These are phyloP conservation scores for Haliclona indistincta DNA, from an alignment of 37 sponge, comb jelly and placozoan genomes.

Conservation along the genomic window DNA sequence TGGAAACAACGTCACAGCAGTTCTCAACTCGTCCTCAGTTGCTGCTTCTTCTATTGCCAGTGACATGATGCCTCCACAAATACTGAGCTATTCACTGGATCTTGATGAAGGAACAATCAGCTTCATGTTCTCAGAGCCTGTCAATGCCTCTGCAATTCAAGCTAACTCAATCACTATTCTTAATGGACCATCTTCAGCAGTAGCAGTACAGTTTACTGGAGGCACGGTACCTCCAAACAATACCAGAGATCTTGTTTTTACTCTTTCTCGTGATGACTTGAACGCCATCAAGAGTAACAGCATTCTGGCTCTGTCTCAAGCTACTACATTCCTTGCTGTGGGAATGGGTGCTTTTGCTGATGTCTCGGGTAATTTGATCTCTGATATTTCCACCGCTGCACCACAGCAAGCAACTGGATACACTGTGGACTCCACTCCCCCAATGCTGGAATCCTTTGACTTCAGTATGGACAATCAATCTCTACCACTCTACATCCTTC, in stretches of 20 bases:
- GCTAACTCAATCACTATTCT: constrained; percentile 43
- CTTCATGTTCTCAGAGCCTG: constrained; percentile 76
- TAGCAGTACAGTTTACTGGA: constrained; percentile 42
- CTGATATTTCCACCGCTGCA: constrained; percentile 6
- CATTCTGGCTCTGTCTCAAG: constrained; percentile 48
- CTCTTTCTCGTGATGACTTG: constrained; percentile 44
- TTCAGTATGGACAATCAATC: constrained; percentile 75
- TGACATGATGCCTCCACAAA: constrained; percentile 62
- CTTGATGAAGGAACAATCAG: constrained; percentile 48
- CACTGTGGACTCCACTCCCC: constrained; percentile 61
- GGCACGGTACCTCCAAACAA: constrained; percentile 38
- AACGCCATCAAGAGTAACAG: constrained; percentile 45
- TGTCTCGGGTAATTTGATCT: constrained; percentile 56
- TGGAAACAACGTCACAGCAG: constrained; percentile 31
- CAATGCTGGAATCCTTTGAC: constrained; percentile 71
- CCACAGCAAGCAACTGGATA: constrained; percentile 27
- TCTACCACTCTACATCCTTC: constrained; percentile 69
- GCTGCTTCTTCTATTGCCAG: constrained; percentile 19
- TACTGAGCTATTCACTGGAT: constrained; percentile 59
- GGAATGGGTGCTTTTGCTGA: constrained; percentile 53
- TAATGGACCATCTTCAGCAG: constrained; percentile 29
- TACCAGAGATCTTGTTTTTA: constrained; percentile 41
- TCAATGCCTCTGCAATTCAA: constrained; percentile 48
- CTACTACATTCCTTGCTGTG: constrained; percentile 64
- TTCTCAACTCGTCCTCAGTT: constrained; percentile 12